Percentiles rank a stretch among this genome's conserved stretches.
Conservation (phyloP, 1,140 invertebrate genomes). For the Procambarus virginalis region DNA sequence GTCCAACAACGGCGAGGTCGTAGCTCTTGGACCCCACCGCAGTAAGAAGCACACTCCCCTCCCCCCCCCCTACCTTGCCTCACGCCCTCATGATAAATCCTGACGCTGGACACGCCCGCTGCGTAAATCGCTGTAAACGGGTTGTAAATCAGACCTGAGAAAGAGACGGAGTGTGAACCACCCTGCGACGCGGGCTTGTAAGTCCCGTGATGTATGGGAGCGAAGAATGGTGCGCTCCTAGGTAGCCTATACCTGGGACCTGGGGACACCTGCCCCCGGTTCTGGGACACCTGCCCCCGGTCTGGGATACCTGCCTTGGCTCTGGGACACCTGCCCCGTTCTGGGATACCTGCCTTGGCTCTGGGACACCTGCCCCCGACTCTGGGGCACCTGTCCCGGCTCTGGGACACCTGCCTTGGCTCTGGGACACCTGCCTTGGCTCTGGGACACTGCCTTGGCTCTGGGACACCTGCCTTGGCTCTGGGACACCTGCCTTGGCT, state of each 20-base stretch:
- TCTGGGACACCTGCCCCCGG: too few species aligned
- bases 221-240: background rate
- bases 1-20: background rate
- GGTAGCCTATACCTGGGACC: background rate
- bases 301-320: too few species aligned
- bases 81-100: constrained; percentile 34
- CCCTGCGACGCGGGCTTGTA: constrained; percentile 39
- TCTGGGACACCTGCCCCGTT: too few species aligned
- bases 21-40: background rate
- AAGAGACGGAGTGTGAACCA: constrained; percentile 53
- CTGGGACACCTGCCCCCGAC: too few species aligned
- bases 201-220: constrained; percentile 49
- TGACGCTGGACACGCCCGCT: constrained; percentile 41
- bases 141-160: constrained; percentile 51
- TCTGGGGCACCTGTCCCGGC: too few species aligned
- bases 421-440: too few species aligned
- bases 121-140: constrained; percentile 56
- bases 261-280: too few species aligned
- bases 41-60: background rate
- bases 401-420: too few species aligned
- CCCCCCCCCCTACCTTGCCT: background rate
- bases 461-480: too few species aligned
- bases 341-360: too few species aligned
- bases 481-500: too few species aligned
- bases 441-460: too few species aligned